These are phyloP conservation scores for Spisula subtruncata DNA, from an alignment of 2,888 invertebrate genomes.

Conservation along the genomic window DNA sequence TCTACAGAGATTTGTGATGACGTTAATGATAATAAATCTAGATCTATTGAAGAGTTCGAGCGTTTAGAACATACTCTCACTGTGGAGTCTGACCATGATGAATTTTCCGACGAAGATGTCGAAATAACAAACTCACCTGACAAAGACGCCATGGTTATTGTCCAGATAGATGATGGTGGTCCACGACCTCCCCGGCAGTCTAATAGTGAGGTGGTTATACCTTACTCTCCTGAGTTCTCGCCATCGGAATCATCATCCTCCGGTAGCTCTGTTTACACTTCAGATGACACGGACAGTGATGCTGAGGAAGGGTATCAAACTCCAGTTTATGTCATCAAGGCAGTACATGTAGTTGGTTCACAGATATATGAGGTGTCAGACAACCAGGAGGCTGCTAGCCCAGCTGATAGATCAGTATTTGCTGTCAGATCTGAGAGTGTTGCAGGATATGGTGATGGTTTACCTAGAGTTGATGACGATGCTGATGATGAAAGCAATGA, in stretches of 20 bases:
- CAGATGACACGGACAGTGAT: neutral
- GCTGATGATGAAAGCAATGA: neutral
- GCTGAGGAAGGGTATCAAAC: neutral
- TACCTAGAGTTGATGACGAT: neutral
- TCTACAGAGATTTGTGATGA: neutral
- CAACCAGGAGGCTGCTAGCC: neutral
- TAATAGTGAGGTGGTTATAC: constrained; percentile 21
- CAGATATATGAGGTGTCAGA: neutral
- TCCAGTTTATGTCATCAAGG: neutral
- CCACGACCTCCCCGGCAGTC: neutral
- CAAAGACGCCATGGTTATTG: constrained; percentile 31
- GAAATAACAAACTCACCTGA: neutral
- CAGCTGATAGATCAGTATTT: neutral
- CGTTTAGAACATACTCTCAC: neutral
- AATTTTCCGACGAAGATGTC: neutral
- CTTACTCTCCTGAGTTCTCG: neutral
- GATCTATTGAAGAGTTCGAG: neutral
- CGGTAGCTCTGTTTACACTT: neutral
- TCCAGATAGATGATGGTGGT: constrained; percentile 37
- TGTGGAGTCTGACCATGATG: neutral
- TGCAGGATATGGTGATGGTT: neutral
- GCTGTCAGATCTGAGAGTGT: neutral
- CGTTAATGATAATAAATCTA: neutral
- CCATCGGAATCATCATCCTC: neutral
- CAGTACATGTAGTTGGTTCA: neutral